Base-by-base conservation (phyloP, 2,888 invertebrate genomes). In the Sipha maydis region DNA sequence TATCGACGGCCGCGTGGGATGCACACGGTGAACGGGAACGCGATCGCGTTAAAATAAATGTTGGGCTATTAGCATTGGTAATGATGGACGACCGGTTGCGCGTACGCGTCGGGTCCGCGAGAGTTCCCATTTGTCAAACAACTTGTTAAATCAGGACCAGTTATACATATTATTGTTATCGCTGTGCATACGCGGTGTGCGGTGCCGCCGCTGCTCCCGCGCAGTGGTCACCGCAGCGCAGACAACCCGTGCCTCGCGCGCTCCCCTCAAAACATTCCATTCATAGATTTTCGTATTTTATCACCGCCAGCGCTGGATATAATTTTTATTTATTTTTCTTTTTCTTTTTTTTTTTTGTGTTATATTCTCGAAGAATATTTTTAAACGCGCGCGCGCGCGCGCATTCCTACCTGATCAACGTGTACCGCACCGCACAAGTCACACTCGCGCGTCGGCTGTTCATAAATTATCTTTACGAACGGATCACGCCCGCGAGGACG, bases 81-180 rank as follows among this genome's bases (percentile, higher is more conserved):
- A 83, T 83, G 83, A 83, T 73, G 83, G 83, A 83, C 83, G 73
- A 54, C 54, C 83, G 83, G 83, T 38, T 34, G 75, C 56, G 61
- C 3, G 31, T n/a, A n/a, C 69, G 28, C 67, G 82, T 38, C 8
- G 48, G 69, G 71, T 54, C 71, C 28, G 56, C 7, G 56, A 25
- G 61, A 56, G 56, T 78, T 61, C 48, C 83, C 83, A 83, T 83
- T 83, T 83, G 83, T 83, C 83, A 83, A 73, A 83, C 83, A 73
- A 83, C 83, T 83, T 73, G 83, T 83, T 83, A 83, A 54, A 83
- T 83, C 73, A 38, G 73, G 73, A 83, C 83, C 83, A 83, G 83
- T 83, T 82, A 41, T 82, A 82, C 14, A 21, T 48, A 48, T 48
- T 48, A 48, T 83, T 82, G 54, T 73, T 21, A 41, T 82, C 41